Base-by-base conservation (phyloP, 2,888 invertebrate species). In the Drosophila anomelani region DNA sequence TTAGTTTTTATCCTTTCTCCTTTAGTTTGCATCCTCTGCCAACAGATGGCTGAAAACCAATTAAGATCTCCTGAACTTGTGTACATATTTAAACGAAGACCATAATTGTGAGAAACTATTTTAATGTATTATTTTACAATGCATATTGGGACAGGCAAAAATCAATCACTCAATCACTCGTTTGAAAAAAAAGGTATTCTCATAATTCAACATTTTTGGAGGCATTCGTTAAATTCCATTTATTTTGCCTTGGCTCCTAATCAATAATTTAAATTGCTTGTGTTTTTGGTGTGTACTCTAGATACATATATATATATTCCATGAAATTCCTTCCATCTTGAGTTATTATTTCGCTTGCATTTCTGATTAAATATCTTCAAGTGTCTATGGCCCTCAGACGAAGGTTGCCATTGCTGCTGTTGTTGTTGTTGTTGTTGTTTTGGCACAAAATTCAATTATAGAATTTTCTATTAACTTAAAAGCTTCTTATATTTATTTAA, bases 401-500 rank as follows among this genome's bases (percentile, higher is more conserved):
- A 43, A 23, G 51, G 51, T 23, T 34, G 49, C 26, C 44, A 34
- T 39, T 23, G 20, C 47, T 39, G 20, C 20, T 20, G 20, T 20
- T 20, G 46, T 36, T 66, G 58, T 20, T 20, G 46, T 36, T 66
- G 58, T 20, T 20, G 46, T 36, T 66, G 58, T 56, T 56, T 71
- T 77, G 62, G 57, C 69, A 63, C 70, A 57, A 79, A 86, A 88
- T 80, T 73, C 76, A 85, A 85, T 88, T 85, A 88, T 86, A 77
- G 77, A 75, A 73, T 79, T 80, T 81, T 81, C 77, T 80, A 88
- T 85, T 81, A 88, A 85, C 81, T 86, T 79, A 76, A 85, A 88
- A 88, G 85, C 85, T 85, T 79, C 88, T 85, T 76, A 88, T 88
- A 85, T 85, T 88, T 85, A 85, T 88, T 88, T 86, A 88, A 85